These are phyloP conservation scores for Dendrolimus houi DNA, from an alignment of 2,888 invertebrate genomes.

Conservation along the genomic window DNA sequence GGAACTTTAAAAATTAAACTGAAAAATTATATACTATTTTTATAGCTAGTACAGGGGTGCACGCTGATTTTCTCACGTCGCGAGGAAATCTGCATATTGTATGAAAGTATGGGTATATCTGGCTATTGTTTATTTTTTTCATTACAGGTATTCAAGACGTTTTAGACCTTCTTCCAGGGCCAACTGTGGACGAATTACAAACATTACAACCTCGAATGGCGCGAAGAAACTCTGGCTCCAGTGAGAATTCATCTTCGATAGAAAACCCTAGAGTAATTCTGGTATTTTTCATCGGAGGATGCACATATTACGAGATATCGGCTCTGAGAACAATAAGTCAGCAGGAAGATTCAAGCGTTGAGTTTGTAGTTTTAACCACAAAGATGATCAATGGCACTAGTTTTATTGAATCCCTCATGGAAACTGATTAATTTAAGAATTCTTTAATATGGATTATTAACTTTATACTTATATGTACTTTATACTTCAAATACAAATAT, in stretches of 20 bases:
- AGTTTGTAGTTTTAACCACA: conserved; percentile 93
- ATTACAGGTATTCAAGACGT: conserved; percentile 85
- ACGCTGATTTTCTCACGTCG: too few species aligned
- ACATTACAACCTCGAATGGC: conserved; percentile 74
- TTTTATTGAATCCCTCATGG: conserved; percentile 87
- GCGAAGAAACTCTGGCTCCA: conserved; percentile 75
- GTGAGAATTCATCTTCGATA: conserved; percentile 70
- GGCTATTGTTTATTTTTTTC: too few species aligned
- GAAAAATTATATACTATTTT: too few species aligned
- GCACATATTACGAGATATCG: conserved; percentile 95
- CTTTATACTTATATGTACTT: too few species aligned
- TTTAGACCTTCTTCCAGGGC: conserved; percentile 88
- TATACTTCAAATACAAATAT: too few species aligned
- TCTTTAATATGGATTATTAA: too few species aligned
- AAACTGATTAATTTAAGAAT: conserved; percentile 32
- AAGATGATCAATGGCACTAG: conserved; percentile 93
- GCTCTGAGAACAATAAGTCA: conserved; percentile 84
- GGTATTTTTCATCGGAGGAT: conserved; percentile 97
- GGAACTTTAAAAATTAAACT: too few species aligned
- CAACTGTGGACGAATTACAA: conserved; percentile 81
- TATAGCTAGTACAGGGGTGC: too few species aligned
- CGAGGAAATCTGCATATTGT: too few species aligned
- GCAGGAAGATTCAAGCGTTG: conserved; percentile 88
- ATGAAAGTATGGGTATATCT: too few species aligned
- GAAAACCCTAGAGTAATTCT: conserved; percentile 85